Evolutionary conservation across 64 coral and sea anemone genomes (phyloP), one percentile per base, ranked within the genome.

Genomic region (Platygyra sinensis): DNA sequence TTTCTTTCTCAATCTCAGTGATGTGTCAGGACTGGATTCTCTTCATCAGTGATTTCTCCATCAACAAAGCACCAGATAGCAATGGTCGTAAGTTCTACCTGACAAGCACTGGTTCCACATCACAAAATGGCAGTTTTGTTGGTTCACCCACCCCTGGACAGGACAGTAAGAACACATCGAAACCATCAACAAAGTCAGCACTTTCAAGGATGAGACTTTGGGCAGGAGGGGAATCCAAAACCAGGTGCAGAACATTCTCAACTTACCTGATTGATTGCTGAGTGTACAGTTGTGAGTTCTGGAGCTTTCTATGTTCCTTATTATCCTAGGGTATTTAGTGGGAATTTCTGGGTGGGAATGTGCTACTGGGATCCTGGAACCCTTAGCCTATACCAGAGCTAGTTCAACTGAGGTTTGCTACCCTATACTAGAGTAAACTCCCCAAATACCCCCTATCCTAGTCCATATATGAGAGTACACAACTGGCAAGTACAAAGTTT

Each of bases 21-120:
- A 99, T 99, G 94, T 99, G 94, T 24, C 97, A 99, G 67, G 97
- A 99, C 20, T 99, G 94, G 88, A 93, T 99, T 88, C 94, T 99
- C 28, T 99, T 99, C 65, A 90, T 99, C 42, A 92, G 71, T 86
- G 97, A 99, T 63, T 99, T 99, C 89, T 99, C 97, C 52, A 95
- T 99, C 77, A 96, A 96, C 84, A 95, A 91, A 88, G 91, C 97
- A 33, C 91, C 97, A 71, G 97, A 96, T 64, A 95, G 94, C 78
- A 99, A 96, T 96, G 97, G 97, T 11, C 76, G 97, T 5, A 89
- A 94, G 60, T 99, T 99, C 67, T 99, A 96, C 73, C 63, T 99
- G 73, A 99, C 97, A 28, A 99, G 94, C 87, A 96, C 97, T 67
- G 94, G 88, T 8, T 72, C 91, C 29, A 64, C 94, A 8, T 89